Conservation (phyloP, 2,888 invertebrate species). For the Phrixothrix hirtus region DNA sequence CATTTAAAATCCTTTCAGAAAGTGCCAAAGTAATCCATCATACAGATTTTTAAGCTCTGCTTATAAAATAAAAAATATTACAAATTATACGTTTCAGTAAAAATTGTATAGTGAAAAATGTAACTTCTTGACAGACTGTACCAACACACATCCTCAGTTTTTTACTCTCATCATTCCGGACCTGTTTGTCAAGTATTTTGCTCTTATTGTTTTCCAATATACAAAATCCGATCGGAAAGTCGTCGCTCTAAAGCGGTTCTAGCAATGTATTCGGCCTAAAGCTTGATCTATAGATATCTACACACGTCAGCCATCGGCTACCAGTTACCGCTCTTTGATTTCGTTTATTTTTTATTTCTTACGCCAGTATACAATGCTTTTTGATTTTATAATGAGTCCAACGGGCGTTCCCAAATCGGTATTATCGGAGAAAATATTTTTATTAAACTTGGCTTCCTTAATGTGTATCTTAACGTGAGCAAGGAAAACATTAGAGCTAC, state of each 20-base stretch:
- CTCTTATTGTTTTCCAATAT: conserved; percentile 41
- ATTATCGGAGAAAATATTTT: conserved; percentile 24
- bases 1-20: too few relatives aligned
- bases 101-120: too few relatives aligned
- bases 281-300: conserved; percentile 42
- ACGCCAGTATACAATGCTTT: conserved; percentile 34
- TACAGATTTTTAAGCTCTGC: too few relatives aligned
- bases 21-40: too few relatives aligned
- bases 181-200: conserved; percentile 38
- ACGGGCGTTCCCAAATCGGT: conserved; percentile 21
- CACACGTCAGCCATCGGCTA: conserved; percentile 40
- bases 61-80: too few relatives aligned
- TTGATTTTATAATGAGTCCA: conserved; percentile 38
- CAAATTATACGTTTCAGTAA: too few relatives aligned
- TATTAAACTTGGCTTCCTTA: conserved; percentile 11
- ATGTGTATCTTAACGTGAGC: too few relatives aligned
- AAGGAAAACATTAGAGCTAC: too few relatives aligned
- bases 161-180: conserved; percentile 36
- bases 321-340: conserved; percentile 39
- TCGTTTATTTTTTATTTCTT: conserved; percentile 27
- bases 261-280: conserved; percentile 36
- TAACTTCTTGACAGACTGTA: conserved; percentile 21
- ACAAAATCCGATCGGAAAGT: conserved; percentile 41
- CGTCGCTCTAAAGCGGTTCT: conserved; percentile 38
- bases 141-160: conserved; percentile 20